These are phyloP conservation scores for Cyaniris semiargus DNA, from an alignment of 2,888 invertebrate genomes.

Conservation along the genomic window DNA sequence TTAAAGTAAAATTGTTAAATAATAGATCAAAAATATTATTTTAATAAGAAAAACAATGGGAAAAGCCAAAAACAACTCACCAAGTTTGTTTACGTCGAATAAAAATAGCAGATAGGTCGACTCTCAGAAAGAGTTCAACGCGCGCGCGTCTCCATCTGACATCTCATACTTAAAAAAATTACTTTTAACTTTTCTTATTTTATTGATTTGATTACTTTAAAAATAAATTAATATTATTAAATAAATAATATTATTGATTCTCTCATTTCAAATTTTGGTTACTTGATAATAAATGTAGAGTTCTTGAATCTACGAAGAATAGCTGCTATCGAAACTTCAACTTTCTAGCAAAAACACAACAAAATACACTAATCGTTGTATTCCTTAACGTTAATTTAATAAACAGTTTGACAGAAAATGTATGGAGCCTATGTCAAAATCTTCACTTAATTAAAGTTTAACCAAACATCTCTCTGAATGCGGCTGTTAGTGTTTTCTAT, in stretches of 20 bases:
- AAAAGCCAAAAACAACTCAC: background rate
- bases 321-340: background rate
- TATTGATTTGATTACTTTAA: background rate
- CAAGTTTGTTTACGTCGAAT: background rate
- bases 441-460: no score
- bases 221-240: no score
- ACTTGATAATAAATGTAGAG: background rate
- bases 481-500: background rate
- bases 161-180: background rate
- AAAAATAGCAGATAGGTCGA: slow-evolving; percentile 45
- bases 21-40: background rate
- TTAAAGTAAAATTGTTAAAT: background rate
- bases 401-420: no score
- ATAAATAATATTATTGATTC: background rate
- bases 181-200: background rate
- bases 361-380: background rate
- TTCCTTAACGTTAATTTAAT: background rate
- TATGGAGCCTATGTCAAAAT: no score
- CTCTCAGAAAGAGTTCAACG: slow-evolving; percentile 74
- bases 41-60: background rate
- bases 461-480: no score
- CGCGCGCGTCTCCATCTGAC: slow-evolving; percentile 50
- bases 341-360: background rate
- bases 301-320: background rate
- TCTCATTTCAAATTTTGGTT: no score